Percentiles rank a stretch among this genome's conserved stretches.
phyloP scores from a whole-genome alignment of 2,888 invertebrate species.

The Coelogynopora nodosa region DNA sequence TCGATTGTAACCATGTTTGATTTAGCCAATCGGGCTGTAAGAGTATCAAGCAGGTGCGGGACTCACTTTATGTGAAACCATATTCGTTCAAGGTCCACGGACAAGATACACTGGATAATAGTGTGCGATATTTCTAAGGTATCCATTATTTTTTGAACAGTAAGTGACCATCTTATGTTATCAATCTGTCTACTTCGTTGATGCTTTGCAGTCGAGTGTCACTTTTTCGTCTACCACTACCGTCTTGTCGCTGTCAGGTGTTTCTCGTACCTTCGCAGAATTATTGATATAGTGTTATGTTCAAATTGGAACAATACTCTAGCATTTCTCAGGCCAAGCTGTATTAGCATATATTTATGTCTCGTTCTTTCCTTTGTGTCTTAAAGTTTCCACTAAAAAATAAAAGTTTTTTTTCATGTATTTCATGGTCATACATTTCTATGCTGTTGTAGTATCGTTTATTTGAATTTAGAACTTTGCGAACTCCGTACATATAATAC shows the following conservation, averaged over 20 bases:
- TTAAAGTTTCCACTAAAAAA: background rate
- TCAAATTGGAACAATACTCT: no score
- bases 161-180: background rate
- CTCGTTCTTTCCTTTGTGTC: background rate
- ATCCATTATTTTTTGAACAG: background rate
- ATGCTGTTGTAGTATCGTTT: background rate
- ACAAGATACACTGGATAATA: background rate
- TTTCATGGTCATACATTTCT: background rate
- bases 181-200: background rate
- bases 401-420: background rate
- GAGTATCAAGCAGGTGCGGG: slow-evolving; percentile 7
- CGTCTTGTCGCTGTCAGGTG: background rate
- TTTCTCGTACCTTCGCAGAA: no score
- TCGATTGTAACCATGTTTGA: slow-evolving; percentile 23
- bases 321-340: background rate
- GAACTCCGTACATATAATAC: background rate
- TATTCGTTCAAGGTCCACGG: slow-evolving; percentile 24
- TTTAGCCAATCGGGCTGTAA: background rate
- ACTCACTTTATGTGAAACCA: slow-evolving; percentile 1
- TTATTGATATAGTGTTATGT: no score
- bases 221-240: background rate
- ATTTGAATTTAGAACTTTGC: background rate
- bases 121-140: background rate
- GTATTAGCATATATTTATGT: background rate
- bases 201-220: background rate